Base-by-base conservation (phyloP, 2,113 vertebrate genomes). In the Ia io region DNA sequence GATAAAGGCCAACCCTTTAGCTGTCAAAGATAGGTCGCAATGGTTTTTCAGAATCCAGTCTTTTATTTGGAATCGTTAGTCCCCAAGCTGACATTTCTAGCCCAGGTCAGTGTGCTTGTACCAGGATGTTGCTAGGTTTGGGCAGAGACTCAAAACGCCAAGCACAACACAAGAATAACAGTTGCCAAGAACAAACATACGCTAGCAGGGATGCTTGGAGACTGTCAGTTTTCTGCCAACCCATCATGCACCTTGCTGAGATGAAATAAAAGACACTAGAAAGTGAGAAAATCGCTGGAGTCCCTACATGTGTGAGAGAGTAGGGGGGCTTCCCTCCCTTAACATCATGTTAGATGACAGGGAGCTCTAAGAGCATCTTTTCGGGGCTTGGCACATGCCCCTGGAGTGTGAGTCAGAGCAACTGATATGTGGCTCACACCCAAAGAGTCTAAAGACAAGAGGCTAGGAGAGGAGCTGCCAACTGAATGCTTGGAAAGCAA, bases 401-500 rank as follows among this genome's bases (percentile, higher is more conserved):
- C 1, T 42, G 49, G 28, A 32, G 44, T 32, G 63, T 10, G 56
- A 74, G 16, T 47, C 69, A 18, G 5, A 20, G 16, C 37, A 47
- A 42, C 56, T 10, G n/a, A 20, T 14, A 11, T 7, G 28, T 40
- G 32, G 77, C 22, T 37, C 35, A 37, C 28, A 83, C 17, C 12
- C 51, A 37, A 44, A 44, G 53, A 30, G 30, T 30, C 44, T 79
- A 49, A 73, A 65, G 30, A 17, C 28, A 44, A 44, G 85, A n/a
- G 35, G 56, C 22, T 53, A 30, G 56, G 56, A 49, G 30, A 28
- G 56, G 44, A 83, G 44, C 35, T 44, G 56, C 23, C 5, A 23
- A 63, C 35, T 35, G 44, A 82, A 87, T 23, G 25, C 25, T 56
- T 53, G 77, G 42, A 63, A 82, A 88, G 35, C 77, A 63, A 73